phyloP scores from a whole-genome alignment of 2,888 invertebrate species.

The Drosophila bunnanda region DNA sequence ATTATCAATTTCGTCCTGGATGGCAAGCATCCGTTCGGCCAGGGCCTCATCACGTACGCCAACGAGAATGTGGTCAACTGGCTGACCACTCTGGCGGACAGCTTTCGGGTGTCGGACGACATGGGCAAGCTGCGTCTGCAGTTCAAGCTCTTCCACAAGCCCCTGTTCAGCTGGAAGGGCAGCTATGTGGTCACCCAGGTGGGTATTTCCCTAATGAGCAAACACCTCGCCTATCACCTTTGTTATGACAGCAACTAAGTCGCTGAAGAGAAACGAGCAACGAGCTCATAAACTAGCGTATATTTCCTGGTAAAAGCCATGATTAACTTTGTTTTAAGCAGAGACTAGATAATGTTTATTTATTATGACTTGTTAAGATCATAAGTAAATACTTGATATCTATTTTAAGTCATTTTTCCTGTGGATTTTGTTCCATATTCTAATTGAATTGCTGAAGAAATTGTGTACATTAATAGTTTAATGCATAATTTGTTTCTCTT shows the following conservation, averaged over 20 bases:
- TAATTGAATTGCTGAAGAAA: not conserved
- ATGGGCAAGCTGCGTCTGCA: conserved; percentile 98
- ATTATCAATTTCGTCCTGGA: conserved; percentile 97
- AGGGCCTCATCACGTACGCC: conserved; percentile 97
- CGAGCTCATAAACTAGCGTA: not conserved
- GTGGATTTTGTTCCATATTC: not conserved
- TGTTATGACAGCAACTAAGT: conserved; percentile 4
- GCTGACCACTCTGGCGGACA: conserved; percentile 98
- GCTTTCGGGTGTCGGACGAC: conserved; percentile 97
- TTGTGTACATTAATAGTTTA: not conserved
- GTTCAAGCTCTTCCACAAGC: conserved; percentile 96
- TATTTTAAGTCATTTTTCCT: not conserved
- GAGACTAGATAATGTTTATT: not conserved
- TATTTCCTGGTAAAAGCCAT: conserved; percentile 1
- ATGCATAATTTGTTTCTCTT: not conserved
- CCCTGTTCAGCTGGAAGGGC: conserved; percentile 98
- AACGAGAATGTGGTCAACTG: conserved; percentile 98
- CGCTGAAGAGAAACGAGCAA: conserved; percentile 10
- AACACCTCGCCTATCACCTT: not conserved
- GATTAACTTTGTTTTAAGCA: not conserved
- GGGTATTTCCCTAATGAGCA: conserved; percentile 61
- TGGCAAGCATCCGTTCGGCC: conserved; percentile 97
- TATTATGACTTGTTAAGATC: not conserved
- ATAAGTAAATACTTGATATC: not conserved
- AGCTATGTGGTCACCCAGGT: conserved; percentile 99